These are phyloP conservation scores for Sogatella furcifera DNA, from an alignment of 1,140 invertebrate species.

Conservation along the genomic window DNA sequence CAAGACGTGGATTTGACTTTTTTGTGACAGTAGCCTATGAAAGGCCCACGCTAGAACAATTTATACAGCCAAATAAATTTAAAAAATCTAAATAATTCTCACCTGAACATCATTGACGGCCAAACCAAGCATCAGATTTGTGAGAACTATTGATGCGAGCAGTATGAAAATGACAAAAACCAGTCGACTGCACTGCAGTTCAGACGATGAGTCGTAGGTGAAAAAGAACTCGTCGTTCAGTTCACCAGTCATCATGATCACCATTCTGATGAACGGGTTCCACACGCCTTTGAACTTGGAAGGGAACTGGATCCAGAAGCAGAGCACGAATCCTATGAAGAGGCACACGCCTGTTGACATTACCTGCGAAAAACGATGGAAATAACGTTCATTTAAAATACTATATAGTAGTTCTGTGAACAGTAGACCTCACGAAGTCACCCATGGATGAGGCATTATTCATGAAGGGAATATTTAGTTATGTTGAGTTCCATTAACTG, in stretches of 20 bases:
- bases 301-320: conserved; percentile 38
- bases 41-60: no score
- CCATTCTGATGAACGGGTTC: conserved; percentile 36
- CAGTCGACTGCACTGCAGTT: conserved; percentile 20
- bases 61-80: no score
- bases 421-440: no score
- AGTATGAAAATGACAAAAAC: conserved; percentile 27
- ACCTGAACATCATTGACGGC: conserved; percentile 32
- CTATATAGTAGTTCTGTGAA: no score
- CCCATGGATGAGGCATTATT: no score
- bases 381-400: no score
- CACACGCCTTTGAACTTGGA: conserved; percentile 34
- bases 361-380: conserved; percentile 15
- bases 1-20: no score
- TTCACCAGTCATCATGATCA: conserved; percentile 47
- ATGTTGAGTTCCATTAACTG: no score
- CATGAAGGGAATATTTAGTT: no score
- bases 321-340: conserved; percentile 41
- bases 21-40: no score
- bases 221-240: conserved; percentile 19
- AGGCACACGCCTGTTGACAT: conserved; percentile 38
- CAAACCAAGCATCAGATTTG: conserved; percentile 34
- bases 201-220: conserved; percentile 35
- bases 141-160: conserved; percentile 31
- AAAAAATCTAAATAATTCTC: no score